These are phyloP conservation scores for Athene noctua DNA, from an alignment of 2,113 vertebrate genomes.

Conservation along the genomic window DNA sequence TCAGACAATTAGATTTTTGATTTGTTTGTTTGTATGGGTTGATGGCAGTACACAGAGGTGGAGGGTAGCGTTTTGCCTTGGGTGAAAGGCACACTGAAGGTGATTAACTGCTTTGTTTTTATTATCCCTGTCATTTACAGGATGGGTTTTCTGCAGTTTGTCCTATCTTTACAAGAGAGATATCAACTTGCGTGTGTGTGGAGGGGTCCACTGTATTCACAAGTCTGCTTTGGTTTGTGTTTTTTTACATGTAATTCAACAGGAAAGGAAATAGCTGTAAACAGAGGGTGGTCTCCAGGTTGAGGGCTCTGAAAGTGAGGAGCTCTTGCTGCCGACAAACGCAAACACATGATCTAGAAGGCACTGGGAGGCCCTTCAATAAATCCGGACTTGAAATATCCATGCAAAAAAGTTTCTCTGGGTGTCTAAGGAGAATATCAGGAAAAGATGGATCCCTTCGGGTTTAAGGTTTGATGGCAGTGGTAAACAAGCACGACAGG, in stretches of 20 bases:
- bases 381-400: not conserved
- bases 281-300: not conserved
- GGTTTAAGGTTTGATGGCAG: not conserved
- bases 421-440: not conserved
- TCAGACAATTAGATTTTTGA: not conserved
- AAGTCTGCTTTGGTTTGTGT: not conserved
- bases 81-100: not conserved
- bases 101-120: slow-evolving; percentile 1
- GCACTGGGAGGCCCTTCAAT: not conserved
- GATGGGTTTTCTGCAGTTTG: not conserved
- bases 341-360: not conserved
- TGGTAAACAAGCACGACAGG: accelerated
- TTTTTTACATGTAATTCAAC: not conserved
- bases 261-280: not conserved
- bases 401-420: not conserved
- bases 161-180: not conserved
- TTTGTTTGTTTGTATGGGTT: not conserved
- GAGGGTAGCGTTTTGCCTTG: not conserved
- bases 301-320: not conserved
- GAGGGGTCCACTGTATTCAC: not conserved
- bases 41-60: not conserved
- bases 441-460: not conserved
- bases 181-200: not conserved
- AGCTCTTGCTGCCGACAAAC: not conserved
- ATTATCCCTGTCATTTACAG: not conserved